A percentile compares a stretch with the other conserved stretches of the same genome.
phyloP scores from a whole-genome alignment of 2,113 vertebrate genomes.

The Hippotragus niger region DNA sequence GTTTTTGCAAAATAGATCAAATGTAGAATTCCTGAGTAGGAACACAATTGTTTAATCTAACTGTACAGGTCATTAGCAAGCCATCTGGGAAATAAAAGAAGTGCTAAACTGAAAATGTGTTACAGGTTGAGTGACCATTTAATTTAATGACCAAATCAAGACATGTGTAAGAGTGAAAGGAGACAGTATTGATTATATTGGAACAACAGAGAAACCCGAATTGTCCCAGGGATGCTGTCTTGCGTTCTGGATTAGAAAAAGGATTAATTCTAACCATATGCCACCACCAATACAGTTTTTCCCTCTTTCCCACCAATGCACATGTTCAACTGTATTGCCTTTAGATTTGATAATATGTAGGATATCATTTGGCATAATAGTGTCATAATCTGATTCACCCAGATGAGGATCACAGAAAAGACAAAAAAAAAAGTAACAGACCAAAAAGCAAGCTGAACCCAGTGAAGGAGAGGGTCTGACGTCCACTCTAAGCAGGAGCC shows the following conservation, averaged over 20 bases:
- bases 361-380: background rate
- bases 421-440: background rate
- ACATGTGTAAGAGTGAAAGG: background rate
- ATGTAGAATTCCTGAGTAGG: background rate
- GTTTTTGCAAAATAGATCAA: background rate
- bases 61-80: background rate
- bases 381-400: background rate
- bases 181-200: background rate
- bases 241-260: background rate
- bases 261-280: background rate
- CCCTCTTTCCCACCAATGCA: background rate
- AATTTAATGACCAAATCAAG: background rate
- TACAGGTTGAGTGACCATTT: background rate
- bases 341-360: background rate
- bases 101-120: background rate
- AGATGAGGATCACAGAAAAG: background rate
- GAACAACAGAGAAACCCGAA: background rate
- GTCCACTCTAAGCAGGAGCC: rapidly evolving
- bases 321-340: background rate
- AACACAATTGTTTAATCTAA: background rate
- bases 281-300: background rate
- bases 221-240: background rate
- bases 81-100: background rate
- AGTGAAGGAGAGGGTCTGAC: background rate
- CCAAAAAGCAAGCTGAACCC: background rate